Percentiles rank a stretch among this genome's conserved stretches.
These are phyloP conservation scores for Rotaria macrura DNA, from an alignment of 2,888 invertebrate genomes.

Conservation along the genomic window DNA sequence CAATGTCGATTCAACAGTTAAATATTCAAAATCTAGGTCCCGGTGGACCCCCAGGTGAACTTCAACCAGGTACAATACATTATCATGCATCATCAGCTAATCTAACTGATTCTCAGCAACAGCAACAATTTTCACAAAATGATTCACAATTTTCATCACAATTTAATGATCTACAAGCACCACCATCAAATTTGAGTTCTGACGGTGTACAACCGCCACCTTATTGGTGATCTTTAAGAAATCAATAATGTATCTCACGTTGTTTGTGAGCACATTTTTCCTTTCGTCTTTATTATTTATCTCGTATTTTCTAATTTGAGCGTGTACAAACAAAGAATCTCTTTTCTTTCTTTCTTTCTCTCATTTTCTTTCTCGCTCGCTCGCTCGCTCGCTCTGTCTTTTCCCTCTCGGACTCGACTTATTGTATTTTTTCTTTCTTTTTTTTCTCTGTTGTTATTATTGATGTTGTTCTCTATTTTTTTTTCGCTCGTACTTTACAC, in stretches of 20 bases:
- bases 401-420: not conserved
- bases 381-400: too few species aligned
- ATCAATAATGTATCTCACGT: not conserved
- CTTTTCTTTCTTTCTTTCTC: too few species aligned
- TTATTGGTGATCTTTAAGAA: not conserved
- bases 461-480: not conserved
- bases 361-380: too few species aligned
- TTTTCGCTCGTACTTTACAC: not conserved
- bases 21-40: conserved; percentile 51
- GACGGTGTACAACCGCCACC: not conserved
- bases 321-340: conserved; percentile 12
- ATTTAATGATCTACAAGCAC: not conserved
- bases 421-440: not conserved
- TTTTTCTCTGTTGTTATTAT: not conserved
- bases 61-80: not conserved
- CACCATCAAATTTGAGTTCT: not conserved
- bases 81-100: not conserved
- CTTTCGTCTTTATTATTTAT: not conserved
- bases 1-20: conserved; percentile 53
- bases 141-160: not conserved
- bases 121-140: not conserved
- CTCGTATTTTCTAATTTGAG: not conserved
- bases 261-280: not conserved
- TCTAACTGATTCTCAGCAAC: not conserved
- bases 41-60: not conserved